Conservation (phyloP, 2,888 invertebrate genomes). For the Leucania comma region DNA sequence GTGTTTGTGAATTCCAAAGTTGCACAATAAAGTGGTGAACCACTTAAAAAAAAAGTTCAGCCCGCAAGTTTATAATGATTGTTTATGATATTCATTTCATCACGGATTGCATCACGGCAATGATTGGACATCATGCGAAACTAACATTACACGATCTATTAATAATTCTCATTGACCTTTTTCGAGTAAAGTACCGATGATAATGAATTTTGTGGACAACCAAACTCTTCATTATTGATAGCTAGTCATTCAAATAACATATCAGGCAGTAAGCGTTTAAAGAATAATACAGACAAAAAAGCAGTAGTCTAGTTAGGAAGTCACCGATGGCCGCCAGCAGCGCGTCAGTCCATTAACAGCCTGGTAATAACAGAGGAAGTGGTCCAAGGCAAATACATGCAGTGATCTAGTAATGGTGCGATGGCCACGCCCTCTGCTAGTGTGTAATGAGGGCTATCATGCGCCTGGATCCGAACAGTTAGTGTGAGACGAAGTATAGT, state of each 20-base stretch:
- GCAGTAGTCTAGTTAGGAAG: conserved; percentile 14
- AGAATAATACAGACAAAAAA: not conserved
- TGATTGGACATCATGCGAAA: not conserved
- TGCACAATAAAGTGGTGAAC: too few relatives aligned
- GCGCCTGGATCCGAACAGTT: not conserved
- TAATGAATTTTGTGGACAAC: not conserved
- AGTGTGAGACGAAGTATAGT: not conserved
- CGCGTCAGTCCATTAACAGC: conserved; percentile 9
- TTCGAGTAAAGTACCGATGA: not conserved
- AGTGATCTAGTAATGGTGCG: conserved; percentile 20
- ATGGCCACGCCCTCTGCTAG: conserved; percentile 17
- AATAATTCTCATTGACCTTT: not conserved
- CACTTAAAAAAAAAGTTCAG: too few relatives aligned
- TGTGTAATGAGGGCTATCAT: conserved; percentile 9
- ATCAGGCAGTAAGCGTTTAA: not conserved
- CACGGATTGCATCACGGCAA: not conserved
- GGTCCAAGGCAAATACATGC: conserved; percentile 30
- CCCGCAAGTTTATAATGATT: too few relatives aligned
- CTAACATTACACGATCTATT: not conserved
- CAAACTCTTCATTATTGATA: not conserved
- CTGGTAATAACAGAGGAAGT: conserved; percentile 21
- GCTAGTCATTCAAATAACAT: not conserved
- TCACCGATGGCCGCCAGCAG: not conserved
- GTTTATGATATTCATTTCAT: not conserved
- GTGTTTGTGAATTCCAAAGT: too few relatives aligned